These are phyloP conservation scores for Periplaneta americana DNA, from an alignment of 1,140 invertebrate genomes.

Conservation along the genomic window DNA sequence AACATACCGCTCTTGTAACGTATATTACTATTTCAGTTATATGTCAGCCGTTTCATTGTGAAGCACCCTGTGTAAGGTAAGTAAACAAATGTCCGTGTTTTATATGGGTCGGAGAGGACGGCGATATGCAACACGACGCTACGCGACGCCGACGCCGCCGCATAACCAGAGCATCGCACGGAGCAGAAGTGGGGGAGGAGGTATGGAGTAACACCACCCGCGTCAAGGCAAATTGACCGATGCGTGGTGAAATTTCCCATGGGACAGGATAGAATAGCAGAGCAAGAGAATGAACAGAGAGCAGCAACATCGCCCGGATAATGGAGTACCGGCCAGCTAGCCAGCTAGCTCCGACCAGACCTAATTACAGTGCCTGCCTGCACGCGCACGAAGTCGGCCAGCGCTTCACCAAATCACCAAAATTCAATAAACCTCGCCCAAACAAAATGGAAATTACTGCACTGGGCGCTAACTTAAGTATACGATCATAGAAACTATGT, in stretches of 20 bases:
- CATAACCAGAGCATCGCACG: neutral
- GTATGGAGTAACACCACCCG: neutral
- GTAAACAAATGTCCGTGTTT: neutral
- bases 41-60: too few species aligned
- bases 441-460: neutral
- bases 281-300: neutral
- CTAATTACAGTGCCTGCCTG: neutral
- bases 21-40: too few species aligned
- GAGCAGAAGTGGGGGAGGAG: neutral
- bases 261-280: neutral
- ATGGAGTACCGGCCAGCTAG: too few species aligned
- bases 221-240: conserved; percentile 12
- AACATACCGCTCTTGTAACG: too few species aligned
- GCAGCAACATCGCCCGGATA: neutral
- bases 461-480: neutral
- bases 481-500: neutral
- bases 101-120: neutral
- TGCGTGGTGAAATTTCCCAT: conserved; percentile 7
- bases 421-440: neutral
- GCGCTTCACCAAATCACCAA: neutral
- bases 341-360: neutral
- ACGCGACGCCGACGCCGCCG: neutral
- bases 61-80: neutral
- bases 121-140: neutral
- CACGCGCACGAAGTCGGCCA: neutral